These are phyloP conservation scores for Hypercompe scribonia DNA, from an alignment of 2,888 invertebrate species.

Conservation along the genomic window DNA sequence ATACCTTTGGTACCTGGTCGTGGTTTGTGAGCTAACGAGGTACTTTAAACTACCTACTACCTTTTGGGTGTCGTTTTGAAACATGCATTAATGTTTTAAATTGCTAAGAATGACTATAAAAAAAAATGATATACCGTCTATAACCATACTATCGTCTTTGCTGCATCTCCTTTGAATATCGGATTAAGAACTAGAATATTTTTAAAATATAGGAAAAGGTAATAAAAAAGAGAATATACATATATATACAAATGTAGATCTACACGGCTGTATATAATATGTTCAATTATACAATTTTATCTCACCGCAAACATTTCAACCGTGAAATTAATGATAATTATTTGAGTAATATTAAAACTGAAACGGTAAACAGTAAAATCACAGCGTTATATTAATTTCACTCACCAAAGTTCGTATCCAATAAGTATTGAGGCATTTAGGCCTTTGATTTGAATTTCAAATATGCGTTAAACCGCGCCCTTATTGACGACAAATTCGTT, in stretches of 20 bases:
- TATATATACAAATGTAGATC: too few species aligned
- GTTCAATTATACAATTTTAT: neutral
- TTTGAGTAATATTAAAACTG: slow-evolving; percentile 5
- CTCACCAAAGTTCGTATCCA: slow-evolving; percentile 28
- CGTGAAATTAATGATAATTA: slow-evolving; percentile 2
- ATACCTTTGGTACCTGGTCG: slow-evolving; percentile 41
- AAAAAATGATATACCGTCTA: too few species aligned
- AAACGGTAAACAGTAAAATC: slow-evolving; percentile 13
- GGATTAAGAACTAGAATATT: neutral
- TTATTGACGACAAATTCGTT: slow-evolving; percentile 40
- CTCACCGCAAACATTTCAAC: neutral
- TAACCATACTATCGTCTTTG: too few species aligned
- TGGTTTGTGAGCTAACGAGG: slow-evolving; percentile 9
- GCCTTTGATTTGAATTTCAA: slow-evolving; percentile 43
- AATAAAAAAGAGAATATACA: too few species aligned
- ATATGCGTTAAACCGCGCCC: slow-evolving; percentile 29
- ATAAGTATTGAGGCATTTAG: slow-evolving; percentile 24
- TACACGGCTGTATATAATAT: neutral
- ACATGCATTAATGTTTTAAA: too few species aligned
- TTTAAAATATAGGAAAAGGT: too few species aligned
- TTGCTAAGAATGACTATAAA: too few species aligned
- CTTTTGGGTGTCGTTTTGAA: neutral
- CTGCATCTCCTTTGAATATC: too few species aligned
- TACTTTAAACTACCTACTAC: neutral
- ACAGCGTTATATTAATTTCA: slow-evolving; percentile 26